Conservation (phyloP, 2,113 vertebrate species). For the Peromyscus maniculatus region DNA sequence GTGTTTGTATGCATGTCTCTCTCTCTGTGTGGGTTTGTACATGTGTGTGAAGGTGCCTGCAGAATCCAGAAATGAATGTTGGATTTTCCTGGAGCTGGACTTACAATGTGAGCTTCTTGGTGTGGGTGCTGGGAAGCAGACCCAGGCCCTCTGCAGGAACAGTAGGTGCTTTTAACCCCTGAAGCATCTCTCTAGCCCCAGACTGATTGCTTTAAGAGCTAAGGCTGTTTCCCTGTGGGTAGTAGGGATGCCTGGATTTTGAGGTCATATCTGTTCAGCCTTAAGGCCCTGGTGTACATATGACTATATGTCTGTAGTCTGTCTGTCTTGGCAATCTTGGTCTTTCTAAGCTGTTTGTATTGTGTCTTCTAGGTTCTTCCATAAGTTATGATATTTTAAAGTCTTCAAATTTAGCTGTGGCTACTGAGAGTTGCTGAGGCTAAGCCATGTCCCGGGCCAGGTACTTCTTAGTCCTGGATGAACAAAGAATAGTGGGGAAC, state of each 20-base stretch:
- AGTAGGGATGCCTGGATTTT: background rate
- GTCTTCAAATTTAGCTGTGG: background rate
- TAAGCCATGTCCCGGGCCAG: background rate
- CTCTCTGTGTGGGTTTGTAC: background rate
- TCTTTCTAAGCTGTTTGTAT: background rate
- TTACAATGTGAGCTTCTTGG: background rate
- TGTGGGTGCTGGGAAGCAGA: background rate
- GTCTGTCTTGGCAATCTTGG: background rate
- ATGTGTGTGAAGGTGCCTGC: background rate
- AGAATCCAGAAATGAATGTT: background rate
- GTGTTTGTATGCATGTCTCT: background rate
- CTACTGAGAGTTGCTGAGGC: background rate
- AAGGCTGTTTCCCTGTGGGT: background rate
- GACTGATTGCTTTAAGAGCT: conserved; percentile 6
- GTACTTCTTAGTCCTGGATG: background rate
- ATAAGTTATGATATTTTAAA: background rate
- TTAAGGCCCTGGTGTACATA: background rate
- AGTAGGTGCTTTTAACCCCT: background rate
- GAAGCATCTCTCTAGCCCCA: background rate
- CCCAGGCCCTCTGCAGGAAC: background rate
- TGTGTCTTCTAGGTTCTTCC: background rate
- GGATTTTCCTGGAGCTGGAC: background rate
- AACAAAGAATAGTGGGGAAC: background rate
- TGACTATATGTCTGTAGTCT: background rate
- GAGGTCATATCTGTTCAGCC: background rate